phyloP scores from a whole-genome alignment of 2,113 vertebrate genomes.

The Chionodraco myersi region DNA sequence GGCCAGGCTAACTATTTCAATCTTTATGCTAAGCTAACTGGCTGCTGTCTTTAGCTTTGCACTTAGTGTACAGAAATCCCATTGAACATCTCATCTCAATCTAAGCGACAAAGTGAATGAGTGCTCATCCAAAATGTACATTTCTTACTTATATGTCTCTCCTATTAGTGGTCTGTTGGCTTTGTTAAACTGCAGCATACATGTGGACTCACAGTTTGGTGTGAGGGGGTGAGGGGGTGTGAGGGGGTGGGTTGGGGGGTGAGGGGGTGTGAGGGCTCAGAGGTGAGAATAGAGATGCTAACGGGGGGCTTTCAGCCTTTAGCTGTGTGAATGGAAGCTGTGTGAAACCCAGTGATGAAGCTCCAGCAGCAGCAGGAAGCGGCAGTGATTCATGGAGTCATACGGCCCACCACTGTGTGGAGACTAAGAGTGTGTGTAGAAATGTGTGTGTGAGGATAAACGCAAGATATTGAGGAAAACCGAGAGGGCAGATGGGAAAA shows the following conservation, averaged over 20 bases:
- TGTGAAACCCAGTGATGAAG: slow-evolving; percentile 59
- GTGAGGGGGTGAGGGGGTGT: not conserved
- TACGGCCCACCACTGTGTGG: slow-evolving; percentile 52
- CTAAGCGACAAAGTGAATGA: not conserved
- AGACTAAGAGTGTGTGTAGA: not conserved
- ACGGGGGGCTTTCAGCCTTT: slow-evolving; percentile 27
- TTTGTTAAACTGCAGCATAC: slow-evolving; percentile 7
- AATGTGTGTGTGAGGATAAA: not conserved
- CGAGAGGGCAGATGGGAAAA: not conserved
- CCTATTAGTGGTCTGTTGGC: not conserved
- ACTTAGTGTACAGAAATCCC: not conserved
- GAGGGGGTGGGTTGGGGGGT: slow-evolving; percentile 6
- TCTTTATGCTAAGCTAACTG: not conserved
- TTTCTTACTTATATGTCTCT: not conserved
- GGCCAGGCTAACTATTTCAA: not conserved
- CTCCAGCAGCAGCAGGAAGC: slow-evolving; percentile 45
- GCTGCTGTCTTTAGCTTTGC: not conserved
- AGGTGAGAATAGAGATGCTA: slow-evolving; percentile 39
- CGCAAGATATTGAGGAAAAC: not conserved
- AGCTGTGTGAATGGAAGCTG: slow-evolving; percentile 58
- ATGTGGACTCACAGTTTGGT: slow-evolving; percentile 33
- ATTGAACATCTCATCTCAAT: not conserved
- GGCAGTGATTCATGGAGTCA: slow-evolving; percentile 65
- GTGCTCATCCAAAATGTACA: not conserved
- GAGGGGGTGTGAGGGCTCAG: slow-evolving; percentile 20